These are phyloP conservation scores for Eublepharis macularius DNA, from an alignment of 2,113 vertebrate species.

Conservation along the genomic window DNA sequence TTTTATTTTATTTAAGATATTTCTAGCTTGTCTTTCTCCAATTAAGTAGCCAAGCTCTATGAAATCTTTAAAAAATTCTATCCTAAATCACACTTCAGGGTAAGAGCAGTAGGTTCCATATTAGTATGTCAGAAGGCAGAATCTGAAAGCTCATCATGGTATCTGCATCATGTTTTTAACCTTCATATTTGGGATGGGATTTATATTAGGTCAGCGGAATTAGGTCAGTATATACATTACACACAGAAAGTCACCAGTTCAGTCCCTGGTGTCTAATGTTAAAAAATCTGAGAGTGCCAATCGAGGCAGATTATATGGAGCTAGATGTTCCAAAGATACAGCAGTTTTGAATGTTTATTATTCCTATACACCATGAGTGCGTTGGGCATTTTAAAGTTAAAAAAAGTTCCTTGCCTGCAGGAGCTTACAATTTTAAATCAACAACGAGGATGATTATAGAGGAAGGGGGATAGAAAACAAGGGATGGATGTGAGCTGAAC, in stretches of 20 bases:
- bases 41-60: no score
- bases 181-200: constrained; percentile 18
- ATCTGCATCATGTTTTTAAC: not conserved
- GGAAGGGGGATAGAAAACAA: not conserved
- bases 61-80: not conserved
- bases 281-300: not conserved
- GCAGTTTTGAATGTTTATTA: not conserved
- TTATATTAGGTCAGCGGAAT: no score
- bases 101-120: not conserved
- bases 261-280: not conserved
- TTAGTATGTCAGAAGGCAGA: constrained; percentile 18
- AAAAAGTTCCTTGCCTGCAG: not conserved
- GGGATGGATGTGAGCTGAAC: no score
- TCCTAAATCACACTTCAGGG: not conserved
- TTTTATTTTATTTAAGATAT: no score
- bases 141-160: not conserved
- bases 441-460: not conserved
- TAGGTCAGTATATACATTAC: not conserved
- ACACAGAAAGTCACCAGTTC: not conserved
- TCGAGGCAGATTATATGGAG: not conserved
- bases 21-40: no score
- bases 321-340: not conserved
- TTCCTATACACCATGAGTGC: not conserved
- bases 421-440: not conserved
- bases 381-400: not conserved